A percentile compares a stretch with the other conserved stretches of the same genome.
Evolutionary conservation across 2,888 invertebrate species (phyloP).

Genomic region (Drosophila quinaria): DNA sequence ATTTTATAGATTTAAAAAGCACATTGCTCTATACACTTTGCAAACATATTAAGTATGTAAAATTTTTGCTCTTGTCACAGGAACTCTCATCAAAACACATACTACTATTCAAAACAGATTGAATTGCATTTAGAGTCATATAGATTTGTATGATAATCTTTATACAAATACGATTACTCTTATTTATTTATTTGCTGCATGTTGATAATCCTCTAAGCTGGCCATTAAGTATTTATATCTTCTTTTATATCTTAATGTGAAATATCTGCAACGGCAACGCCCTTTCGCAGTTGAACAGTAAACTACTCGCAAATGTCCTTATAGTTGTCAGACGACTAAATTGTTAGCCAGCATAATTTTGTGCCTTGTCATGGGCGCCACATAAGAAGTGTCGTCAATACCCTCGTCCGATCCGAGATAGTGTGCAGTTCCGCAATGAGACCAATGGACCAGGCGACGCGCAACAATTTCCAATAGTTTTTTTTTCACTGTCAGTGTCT

Average conservation of each 20-base stretch:
- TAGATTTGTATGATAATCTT: constrained; percentile 1
- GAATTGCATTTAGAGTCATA: background rate
- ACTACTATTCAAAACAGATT: background rate
- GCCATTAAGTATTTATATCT: background rate
- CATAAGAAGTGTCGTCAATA: constrained; percentile 41
- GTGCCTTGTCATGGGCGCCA: constrained; percentile 50
- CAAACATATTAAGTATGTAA: too few species aligned
- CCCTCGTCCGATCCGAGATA: constrained; percentile 62
- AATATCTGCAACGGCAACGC: constrained; percentile 46
- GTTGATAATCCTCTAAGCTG: background rate
- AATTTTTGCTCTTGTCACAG: constrained; percentile 21
- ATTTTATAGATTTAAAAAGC: background rate
- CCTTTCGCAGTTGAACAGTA: constrained; percentile 24
- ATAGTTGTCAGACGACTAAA: constrained; percentile 43
- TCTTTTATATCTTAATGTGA: constrained; percentile 13
- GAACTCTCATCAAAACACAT: background rate
- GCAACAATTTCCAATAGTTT: constrained; percentile 72
- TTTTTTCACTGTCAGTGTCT: constrained; percentile 61
- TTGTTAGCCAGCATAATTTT: constrained; percentile 55
- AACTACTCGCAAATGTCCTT: constrained; percentile 18
- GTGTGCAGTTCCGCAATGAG: constrained; percentile 35
- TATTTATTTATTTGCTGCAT: constrained; percentile 16
- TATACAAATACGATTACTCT: background rate
- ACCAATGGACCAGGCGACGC: constrained; percentile 49
- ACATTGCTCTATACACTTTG: background rate